phyloP scores from a whole-genome alignment of 2,888 invertebrate species.

The Noctua fimbriata region DNA sequence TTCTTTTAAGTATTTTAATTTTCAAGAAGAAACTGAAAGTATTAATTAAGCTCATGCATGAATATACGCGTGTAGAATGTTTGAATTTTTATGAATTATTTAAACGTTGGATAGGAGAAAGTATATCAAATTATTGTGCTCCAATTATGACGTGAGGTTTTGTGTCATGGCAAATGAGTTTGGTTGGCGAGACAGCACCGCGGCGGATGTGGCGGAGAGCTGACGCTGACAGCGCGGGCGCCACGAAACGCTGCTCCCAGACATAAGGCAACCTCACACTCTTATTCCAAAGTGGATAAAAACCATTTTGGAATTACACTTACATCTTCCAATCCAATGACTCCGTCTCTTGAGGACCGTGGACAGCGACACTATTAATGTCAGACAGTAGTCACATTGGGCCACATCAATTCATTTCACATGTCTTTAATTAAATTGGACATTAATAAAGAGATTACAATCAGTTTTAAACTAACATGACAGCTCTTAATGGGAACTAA shows the following conservation, averaged over 20 bases:
- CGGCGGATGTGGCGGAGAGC: constrained; percentile 65
- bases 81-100: constrained; percentile 82
- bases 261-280: constrained; percentile 19
- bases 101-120: constrained; percentile 81
- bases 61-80: constrained; percentile 70
- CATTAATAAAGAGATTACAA: constrained; percentile 65
- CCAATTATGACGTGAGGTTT: constrained; percentile 84
- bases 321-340: constrained; percentile 31
- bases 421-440: constrained; percentile 60
- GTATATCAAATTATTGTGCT: constrained; percentile 87
- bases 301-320: constrained; percentile 24
- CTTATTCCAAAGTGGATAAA: constrained; percentile 51
- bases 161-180: constrained; percentile 78
- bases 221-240: constrained; percentile 49
- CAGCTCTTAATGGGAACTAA: constrained; percentile 52
- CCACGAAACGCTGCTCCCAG: constrained; percentile 19
- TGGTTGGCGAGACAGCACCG: constrained; percentile 61
- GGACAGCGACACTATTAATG: constrained; percentile 56
- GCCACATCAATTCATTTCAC: constrained; percentile 52
- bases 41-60: constrained; percentile 77
- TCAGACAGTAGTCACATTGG: constrained; percentile 61
- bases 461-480: constrained; percentile 58
- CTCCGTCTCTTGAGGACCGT: constrained; percentile 27
- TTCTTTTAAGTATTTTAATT: constrained; percentile 72
- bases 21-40: constrained; percentile 81